Percentiles rank a stretch among this genome's conserved stretches.
Conservation (phyloP, 2,888 invertebrate species). For the Ophioninae sp. region DNA sequence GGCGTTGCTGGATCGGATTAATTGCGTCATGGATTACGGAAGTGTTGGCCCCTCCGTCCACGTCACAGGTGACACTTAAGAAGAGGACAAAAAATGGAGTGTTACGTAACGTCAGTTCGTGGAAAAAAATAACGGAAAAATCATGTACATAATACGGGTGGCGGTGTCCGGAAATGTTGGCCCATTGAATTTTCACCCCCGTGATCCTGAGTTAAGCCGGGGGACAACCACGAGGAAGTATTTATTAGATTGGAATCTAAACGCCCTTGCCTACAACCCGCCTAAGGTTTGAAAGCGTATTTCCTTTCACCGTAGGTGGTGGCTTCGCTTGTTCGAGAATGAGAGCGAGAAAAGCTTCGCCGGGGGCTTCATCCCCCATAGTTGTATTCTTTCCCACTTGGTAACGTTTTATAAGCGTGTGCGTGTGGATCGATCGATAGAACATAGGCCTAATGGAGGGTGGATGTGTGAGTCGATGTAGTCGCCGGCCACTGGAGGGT, state of each 20-base stretch:
- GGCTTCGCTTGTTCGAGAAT: slow-evolving; percentile 63
- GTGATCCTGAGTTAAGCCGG: slow-evolving; percentile 36
- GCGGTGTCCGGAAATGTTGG: slow-evolving; percentile 61
- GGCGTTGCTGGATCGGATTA: slow-evolving; percentile 55
- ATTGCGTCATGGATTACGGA: slow-evolving; percentile 62
- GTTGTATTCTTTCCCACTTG: slow-evolving; percentile 54
- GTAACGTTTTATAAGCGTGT: slow-evolving; percentile 4
- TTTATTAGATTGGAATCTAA: slow-evolving; percentile 78
- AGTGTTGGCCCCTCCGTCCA: slow-evolving; percentile 30
- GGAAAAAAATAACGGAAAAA: slow-evolving; percentile 52
- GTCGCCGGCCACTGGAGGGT: slow-evolving; percentile 64
- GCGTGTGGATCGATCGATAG: slow-evolving; percentile 15
- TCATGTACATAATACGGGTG: slow-evolving; percentile 32
- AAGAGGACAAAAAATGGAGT: slow-evolving; percentile 43
- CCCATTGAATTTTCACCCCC: slow-evolving; percentile 63
- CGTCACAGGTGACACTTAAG: slow-evolving; percentile 55
- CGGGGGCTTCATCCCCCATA: slow-evolving; percentile 58
- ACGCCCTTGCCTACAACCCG: slow-evolving; percentile 58
- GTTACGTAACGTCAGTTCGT: slow-evolving; percentile 29
- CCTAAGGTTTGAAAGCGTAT: slow-evolving; percentile 74
- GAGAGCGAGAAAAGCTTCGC: slow-evolving; percentile 54
- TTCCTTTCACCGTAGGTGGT: slow-evolving; percentile 76
- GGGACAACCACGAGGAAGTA: slow-evolving; percentile 71
- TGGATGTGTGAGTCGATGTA: slow-evolving; percentile 25
- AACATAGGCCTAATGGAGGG: slow-evolving; percentile 16